Evolutionary conservation across 2,113 vertebrate species (phyloP).

Genomic region (Mesembrinibis cayennensis): DNA sequence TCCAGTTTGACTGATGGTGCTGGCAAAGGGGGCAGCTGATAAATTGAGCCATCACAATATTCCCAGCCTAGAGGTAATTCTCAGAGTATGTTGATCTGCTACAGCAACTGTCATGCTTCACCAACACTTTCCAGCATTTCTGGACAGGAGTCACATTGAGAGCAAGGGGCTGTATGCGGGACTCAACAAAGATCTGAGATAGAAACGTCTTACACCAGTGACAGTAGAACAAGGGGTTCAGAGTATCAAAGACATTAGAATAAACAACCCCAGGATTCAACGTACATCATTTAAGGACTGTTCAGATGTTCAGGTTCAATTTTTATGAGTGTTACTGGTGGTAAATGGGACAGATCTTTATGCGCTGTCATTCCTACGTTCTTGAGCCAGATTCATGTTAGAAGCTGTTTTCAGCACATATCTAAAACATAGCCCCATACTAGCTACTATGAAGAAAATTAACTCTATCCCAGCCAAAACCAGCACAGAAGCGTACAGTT

Average conservation of each 20-base stretch:
- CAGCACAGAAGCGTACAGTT: background rate
- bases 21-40: constrained; percentile 9
- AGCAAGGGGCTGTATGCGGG: background rate
- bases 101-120: background rate
- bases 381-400: background rate
- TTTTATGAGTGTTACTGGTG: too few relatives aligned
- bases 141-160: background rate
- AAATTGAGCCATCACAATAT: background rate
- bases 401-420: background rate
- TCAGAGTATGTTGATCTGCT: background rate
- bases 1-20: background rate
- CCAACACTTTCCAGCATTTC: background rate
- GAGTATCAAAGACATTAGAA: background rate
- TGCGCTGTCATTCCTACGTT: background rate
- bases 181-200: background rate
- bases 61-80: background rate
- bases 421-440: too few relatives aligned
- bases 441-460: background rate
- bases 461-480: background rate
- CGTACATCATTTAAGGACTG: fast-evolving
- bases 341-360: background rate
- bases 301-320: background rate
- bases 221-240: background rate
- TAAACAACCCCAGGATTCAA: background rate
- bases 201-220: background rate